Evolutionary conservation across 2,113 vertebrate species (phyloP).

Genomic region (Muscicapa adusta): DNA sequence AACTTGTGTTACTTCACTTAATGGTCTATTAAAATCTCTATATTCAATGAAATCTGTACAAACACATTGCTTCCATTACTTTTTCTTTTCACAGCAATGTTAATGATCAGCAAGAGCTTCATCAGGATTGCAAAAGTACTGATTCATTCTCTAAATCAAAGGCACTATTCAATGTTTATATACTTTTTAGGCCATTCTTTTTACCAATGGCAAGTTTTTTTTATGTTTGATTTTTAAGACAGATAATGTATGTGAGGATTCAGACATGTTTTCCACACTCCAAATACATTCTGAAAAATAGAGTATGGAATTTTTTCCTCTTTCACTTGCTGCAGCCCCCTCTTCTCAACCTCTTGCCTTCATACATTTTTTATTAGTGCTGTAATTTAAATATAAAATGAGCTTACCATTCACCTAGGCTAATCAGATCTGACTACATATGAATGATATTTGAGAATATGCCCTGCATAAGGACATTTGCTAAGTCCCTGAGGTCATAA

Average conservation of each 20-base stretch:
- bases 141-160: background rate
- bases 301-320: background rate
- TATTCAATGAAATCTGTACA: background rate
- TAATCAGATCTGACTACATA: conserved; percentile 58
- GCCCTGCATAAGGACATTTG: conserved; percentile 1
- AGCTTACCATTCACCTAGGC: conserved; percentile 7
- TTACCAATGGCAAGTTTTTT: background rate
- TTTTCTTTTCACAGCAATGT: background rate
- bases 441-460: conserved; percentile 39
- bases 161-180: background rate
- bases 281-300: background rate
- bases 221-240: background rate
- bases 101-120: background rate
- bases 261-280: background rate
- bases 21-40: background rate
- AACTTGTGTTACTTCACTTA: background rate
- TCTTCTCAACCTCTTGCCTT: background rate
- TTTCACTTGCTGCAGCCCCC: background rate
- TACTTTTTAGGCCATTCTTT: background rate
- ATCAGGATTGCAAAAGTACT: background rate
- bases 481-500: conserved; percentile 26
- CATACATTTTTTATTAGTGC: conserved; percentile 13
- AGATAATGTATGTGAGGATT: background rate
- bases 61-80: background rate
- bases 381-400: conserved; percentile 37